phyloP scores from a whole-genome alignment of 1,140 invertebrate species.

The Mycetomoellerius zeteki region DNA sequence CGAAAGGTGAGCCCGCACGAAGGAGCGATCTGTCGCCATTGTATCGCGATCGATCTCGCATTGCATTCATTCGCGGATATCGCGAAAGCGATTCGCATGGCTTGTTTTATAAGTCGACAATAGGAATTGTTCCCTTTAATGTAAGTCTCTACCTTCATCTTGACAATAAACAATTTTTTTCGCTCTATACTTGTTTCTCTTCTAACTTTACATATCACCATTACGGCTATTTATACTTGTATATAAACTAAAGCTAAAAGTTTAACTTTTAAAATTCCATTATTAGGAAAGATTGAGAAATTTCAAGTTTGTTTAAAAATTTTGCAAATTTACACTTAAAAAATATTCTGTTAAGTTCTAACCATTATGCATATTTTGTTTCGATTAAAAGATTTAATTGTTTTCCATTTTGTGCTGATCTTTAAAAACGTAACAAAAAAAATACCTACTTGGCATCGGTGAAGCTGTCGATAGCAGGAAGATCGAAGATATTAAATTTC shows the following conservation, averaged over 20 bases:
- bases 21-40: constrained; percentile 62
- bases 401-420: background rate
- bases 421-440: constrained; percentile 2
- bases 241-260: background rate
- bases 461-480: constrained; percentile 51
- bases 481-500: constrained; percentile 54
- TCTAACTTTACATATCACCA: background rate
- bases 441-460: constrained; percentile 1
- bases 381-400: constrained; percentile 14
- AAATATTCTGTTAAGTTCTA: background rate
- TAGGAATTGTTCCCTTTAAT: constrained; percentile 38
- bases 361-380: background rate
- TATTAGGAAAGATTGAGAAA: background rate
- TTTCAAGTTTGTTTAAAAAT: background rate
- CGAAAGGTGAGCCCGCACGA: constrained; percentile 52
- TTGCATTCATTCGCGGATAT: constrained; percentile 51
- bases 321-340: background rate
- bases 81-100: constrained; percentile 43
- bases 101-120: constrained; percentile 48
- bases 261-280: background rate
- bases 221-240: background rate
- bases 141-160: background rate
- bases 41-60: constrained; percentile 55
- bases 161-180: background rate
- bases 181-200: background rate